Evolutionary conservation across 2,797 vertebrate species (phyloP).

Genomic region (Hypotaenidia okinawae): DNA sequence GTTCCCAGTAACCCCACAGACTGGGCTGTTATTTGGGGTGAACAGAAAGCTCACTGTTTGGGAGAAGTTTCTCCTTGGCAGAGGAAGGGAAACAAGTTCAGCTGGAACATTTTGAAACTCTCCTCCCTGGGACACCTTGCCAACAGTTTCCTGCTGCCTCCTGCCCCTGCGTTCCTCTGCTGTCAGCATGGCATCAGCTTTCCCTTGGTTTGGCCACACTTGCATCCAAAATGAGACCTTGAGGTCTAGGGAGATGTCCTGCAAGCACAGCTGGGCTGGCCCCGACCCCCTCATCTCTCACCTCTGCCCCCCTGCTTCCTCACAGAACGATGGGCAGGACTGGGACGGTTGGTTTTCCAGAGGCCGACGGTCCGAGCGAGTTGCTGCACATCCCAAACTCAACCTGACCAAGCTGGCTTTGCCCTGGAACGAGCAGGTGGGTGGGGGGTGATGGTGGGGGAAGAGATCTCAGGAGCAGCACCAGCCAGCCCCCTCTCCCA

Average conservation of each 20-base stretch:
- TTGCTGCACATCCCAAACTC: neutral
- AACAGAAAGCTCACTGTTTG: neutral
- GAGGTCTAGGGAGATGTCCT: neutral
- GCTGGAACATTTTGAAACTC: neutral
- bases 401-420: slow-evolving; percentile 75
- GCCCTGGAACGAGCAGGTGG: slow-evolving; percentile 75
- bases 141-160: neutral
- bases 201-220: neutral
- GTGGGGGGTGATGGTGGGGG: neutral
- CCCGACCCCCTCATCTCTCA: neutral
- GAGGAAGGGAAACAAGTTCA: neutral
- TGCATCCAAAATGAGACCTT: neutral
- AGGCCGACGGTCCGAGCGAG: neutral
- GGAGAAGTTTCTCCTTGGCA: neutral
- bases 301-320: neutral
- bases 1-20: neutral
- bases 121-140: neutral
- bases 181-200: neutral
- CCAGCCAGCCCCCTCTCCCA: fast-evolving
- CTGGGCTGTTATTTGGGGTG: fast-evolving
- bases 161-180: neutral
- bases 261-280: fast-evolving
- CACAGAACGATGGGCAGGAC: slow-evolving; percentile 50
- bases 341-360: slow-evolving; percentile 27
- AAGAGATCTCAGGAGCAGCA: neutral